Conservation (phyloP, 2,113 vertebrate species). For the Gymnobelideus leadbeateri region DNA sequence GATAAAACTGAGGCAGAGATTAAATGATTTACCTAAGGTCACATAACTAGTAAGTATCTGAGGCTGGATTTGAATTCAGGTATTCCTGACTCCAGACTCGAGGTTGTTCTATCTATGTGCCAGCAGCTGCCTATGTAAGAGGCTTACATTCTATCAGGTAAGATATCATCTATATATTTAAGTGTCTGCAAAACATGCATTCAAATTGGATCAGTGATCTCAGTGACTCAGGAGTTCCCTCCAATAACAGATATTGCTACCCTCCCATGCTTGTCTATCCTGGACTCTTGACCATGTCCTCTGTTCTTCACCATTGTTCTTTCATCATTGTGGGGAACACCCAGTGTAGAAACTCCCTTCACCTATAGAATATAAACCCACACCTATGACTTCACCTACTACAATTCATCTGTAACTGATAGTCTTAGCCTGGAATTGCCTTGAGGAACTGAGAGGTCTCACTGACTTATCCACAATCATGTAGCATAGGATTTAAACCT, state of each 20-base stretch:
- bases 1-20: neutral
- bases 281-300: neutral
- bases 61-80: neutral
- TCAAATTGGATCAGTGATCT: neutral
- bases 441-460: neutral
- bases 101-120: neutral
- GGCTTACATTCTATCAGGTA: neutral
- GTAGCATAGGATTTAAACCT: neutral
- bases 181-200: neutral
- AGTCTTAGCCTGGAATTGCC: neutral
- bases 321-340: neutral
- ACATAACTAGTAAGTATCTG: neutral
- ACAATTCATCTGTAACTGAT: neutral
- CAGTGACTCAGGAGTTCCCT: neutral
- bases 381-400: too few relatives aligned
- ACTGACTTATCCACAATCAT: neutral
- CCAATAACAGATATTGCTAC: neutral
- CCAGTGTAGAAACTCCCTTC: neutral
- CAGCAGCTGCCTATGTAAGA: neutral
- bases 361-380: neutral
- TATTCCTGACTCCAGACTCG: neutral
- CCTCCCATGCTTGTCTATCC: neutral
- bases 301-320: too few relatives aligned
- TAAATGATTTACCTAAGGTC: neutral
- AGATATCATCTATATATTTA: neutral